These are phyloP conservation scores for Mus spicilegus DNA, from an alignment of 2,113 vertebrate genomes.

Conservation along the genomic window DNA sequence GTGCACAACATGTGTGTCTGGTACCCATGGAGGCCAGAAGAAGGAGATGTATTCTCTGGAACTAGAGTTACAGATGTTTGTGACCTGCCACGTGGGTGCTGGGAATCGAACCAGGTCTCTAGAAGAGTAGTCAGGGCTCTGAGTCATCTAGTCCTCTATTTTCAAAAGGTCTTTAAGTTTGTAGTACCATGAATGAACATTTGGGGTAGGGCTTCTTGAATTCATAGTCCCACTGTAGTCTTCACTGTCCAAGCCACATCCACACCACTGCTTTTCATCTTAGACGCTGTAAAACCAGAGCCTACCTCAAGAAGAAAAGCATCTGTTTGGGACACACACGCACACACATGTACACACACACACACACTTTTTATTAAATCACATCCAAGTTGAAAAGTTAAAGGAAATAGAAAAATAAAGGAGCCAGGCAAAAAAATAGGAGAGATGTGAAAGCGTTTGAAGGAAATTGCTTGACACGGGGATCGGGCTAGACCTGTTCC, in stretches of 20 bases:
- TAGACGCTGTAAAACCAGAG: neutral
- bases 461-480: conserved; percentile 4
- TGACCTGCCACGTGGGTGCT: neutral
- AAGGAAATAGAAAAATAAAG: conserved; percentile 25
- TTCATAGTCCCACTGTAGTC: too few relatives aligned
- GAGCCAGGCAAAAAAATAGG: neutral
- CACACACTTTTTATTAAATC: neutral
- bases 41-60: neutral
- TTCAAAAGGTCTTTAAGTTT: neutral
- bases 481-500: neutral
- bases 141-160: neutral
- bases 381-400: conserved; percentile 3
- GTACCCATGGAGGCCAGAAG: neutral
- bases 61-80: neutral
- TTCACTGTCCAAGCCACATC: neutral
- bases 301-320: neutral
- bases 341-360: neutral
- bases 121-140: neutral
- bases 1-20: neutral
- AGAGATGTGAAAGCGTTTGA: neutral
- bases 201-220: neutral
- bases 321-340: neutral
- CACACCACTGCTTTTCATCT: neutral
- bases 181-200: neutral
- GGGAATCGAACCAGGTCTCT: neutral